These are phyloP conservation scores for Sepioteuthis lessoniana DNA, from an alignment of 2,888 invertebrate genomes.

Conservation along the genomic window DNA sequence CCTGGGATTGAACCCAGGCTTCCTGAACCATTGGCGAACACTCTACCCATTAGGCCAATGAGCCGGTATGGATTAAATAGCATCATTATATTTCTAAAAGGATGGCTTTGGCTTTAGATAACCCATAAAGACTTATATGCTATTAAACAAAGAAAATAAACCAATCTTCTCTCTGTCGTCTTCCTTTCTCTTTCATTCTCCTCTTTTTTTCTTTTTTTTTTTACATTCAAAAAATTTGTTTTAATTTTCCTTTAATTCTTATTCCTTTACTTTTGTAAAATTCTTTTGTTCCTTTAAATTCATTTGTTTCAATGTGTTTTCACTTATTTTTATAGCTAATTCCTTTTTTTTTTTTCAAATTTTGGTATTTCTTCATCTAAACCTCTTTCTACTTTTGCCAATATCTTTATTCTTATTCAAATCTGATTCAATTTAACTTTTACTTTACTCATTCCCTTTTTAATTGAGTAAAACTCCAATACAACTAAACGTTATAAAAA, in stretches of 20 bases:
- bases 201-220: not conserved
- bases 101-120: no score
- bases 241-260: not conserved
- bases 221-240: not conserved
- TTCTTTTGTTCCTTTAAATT: not conserved
- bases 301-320: not conserved
- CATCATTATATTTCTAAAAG: no score
- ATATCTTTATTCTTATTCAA: not conserved
- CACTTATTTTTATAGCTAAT: not conserved
- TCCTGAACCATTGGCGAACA: no score
- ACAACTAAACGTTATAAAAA: not conserved
- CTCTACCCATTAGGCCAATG: no score
- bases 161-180: not conserved
- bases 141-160: no score
- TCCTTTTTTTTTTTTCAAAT: not conserved
- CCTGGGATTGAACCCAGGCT: no score
- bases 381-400: no score
- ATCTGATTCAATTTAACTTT: not conserved
- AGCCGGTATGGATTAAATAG: no score
- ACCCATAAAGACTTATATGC: no score
- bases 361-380: not conserved
- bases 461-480: not conserved
- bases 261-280: not conserved
- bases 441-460: not conserved
- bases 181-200: not conserved